Evolutionary conservation across 2,797 vertebrate genomes (phyloP).

Genomic region (Ctenochaetus hawaiiensis): DNA sequence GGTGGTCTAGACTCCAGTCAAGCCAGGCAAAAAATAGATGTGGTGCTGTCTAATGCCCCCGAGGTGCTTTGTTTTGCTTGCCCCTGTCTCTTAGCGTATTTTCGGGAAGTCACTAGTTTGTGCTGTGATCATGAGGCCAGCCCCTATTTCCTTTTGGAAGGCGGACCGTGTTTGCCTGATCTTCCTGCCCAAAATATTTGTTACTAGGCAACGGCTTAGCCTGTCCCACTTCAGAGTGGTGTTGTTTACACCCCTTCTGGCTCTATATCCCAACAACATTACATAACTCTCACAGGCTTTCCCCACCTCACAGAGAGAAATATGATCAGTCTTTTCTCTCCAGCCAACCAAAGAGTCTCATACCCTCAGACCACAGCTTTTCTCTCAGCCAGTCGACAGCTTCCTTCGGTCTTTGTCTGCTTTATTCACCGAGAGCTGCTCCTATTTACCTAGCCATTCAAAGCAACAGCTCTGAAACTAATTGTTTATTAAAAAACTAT

Average conservation of each 20-base stretch:
- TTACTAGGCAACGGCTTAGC: slow-evolving; percentile 85
- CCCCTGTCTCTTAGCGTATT: slow-evolving; percentile 80
- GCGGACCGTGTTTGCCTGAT: slow-evolving; percentile 84
- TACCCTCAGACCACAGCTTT: slow-evolving; percentile 60
- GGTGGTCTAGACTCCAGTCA: slow-evolving; percentile 62
- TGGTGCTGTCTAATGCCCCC: slow-evolving; percentile 55
- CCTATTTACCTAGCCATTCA: slow-evolving; percentile 6
- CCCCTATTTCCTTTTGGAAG: slow-evolving; percentile 84
- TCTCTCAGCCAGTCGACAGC: slow-evolving; percentile 48
- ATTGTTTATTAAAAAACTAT: slow-evolving; percentile 32
- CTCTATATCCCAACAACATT: slow-evolving; percentile 76
- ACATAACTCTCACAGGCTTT: slow-evolving; percentile 77
- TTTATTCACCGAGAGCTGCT: slow-evolving; percentile 24
- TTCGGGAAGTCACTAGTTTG: slow-evolving; percentile 82
- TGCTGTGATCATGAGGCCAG: slow-evolving; percentile 77
- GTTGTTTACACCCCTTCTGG: slow-evolving; percentile 86
- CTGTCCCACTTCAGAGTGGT: slow-evolving; percentile 78
- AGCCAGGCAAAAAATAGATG: slow-evolving; percentile 47
- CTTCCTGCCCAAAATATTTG: slow-evolving; percentile 88
- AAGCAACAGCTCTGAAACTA: slow-evolving; percentile 45
- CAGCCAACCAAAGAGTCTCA: slow-evolving; percentile 64
- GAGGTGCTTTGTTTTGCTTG: slow-evolving; percentile 82
- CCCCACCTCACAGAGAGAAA: slow-evolving; percentile 70
- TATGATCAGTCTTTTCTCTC: slow-evolving; percentile 56
- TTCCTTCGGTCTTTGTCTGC: slow-evolving; percentile 52